Evolutionary conservation across 2,113 vertebrate genomes (phyloP).

Genomic region (Epinephelus cyanopodus): DNA sequence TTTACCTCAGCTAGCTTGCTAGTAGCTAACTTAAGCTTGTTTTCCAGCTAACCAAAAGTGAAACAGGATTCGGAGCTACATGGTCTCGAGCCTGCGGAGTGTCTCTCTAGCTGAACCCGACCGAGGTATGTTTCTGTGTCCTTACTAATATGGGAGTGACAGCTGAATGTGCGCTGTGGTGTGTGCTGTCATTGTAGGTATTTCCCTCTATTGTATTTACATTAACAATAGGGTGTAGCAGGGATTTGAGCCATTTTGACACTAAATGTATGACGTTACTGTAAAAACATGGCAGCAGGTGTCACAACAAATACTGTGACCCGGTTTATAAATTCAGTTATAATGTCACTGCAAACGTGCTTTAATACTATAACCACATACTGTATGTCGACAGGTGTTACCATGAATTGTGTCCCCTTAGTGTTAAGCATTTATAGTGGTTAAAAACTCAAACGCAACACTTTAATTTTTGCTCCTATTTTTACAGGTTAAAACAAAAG

Average conservation of each 20-base stretch:
- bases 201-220: conserved; percentile 5
- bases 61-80: conserved; percentile 33
- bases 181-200: conserved; percentile 9
- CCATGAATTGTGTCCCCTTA: neutral
- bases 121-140: conserved; percentile 27
- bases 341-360: neutral
- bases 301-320: neutral
- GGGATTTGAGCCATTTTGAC: neutral
- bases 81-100: neutral
- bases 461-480: too few species aligned
- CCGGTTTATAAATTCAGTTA: neutral
- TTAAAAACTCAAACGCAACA: too few species aligned
- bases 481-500: too few species aligned
- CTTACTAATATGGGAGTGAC: neutral
- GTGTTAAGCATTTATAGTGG: neutral
- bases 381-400: neutral
- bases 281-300: neutral
- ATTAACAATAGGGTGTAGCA: neutral
- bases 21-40: conserved; percentile 51
- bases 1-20: conserved; percentile 65
- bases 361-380: too few species aligned
- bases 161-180: neutral
- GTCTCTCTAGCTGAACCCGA: neutral
- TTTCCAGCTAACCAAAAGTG: conserved; percentile 53
- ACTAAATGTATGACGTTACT: neutral